phyloP scores from a whole-genome alignment of 2,113 vertebrate species.

The Chitala chitala region DNA sequence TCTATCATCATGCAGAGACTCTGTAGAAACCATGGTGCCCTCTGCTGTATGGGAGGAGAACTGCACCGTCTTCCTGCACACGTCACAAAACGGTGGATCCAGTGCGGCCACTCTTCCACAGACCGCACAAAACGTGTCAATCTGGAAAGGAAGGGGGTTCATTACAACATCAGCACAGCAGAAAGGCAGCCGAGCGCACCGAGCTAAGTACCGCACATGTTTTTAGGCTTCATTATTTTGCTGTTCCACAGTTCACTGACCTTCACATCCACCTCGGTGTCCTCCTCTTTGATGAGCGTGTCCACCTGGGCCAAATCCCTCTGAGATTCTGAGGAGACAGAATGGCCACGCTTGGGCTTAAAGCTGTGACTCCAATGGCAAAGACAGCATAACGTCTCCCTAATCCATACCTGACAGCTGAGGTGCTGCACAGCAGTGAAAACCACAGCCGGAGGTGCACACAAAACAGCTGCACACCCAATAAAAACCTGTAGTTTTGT shows the following conservation, averaged over 20 bases:
- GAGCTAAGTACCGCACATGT: not conserved
- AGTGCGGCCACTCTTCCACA: conserved; percentile 12
- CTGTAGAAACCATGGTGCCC: not conserved
- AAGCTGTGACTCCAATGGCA: too few relatives aligned
- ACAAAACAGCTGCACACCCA: too few relatives aligned
- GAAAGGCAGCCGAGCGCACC: not conserved
- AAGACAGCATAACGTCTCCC: too few relatives aligned
- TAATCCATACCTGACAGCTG: too few relatives aligned
- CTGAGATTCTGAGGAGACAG: not conserved
- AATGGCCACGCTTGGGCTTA: too few relatives aligned
- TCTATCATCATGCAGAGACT: not conserved
- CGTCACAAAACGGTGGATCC: conserved; percentile 17
- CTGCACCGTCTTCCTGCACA: conserved; percentile 15
- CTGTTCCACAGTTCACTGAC: conserved; percentile 14
- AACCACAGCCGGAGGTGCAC: too few relatives aligned
- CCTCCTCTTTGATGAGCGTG: conserved; percentile 14
- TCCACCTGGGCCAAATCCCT: not conserved
- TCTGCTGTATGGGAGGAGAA: conserved; percentile 8
- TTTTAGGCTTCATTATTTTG: too few relatives aligned
- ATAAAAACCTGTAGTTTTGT: too few relatives aligned
- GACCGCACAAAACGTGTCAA: conserved; percentile 15
- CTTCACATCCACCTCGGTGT: conserved; percentile 16
- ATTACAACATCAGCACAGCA: not conserved
- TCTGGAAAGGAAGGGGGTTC: not conserved
- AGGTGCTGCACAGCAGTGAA: too few relatives aligned